Conservation (phyloP, 2,888 invertebrate genomes). For the Eustalomyia histrio region DNA sequence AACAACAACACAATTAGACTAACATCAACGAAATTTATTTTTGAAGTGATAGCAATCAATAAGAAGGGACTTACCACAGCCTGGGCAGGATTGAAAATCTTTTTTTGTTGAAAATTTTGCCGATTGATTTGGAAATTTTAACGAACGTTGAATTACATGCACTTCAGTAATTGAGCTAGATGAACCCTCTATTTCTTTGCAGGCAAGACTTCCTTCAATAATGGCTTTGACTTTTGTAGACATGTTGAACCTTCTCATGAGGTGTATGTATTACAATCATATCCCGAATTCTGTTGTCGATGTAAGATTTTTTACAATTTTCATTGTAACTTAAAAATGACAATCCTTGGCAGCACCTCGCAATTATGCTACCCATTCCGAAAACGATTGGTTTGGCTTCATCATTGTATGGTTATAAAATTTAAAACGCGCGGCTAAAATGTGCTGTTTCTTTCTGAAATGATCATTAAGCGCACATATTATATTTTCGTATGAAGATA, state of each 20-base stretch:
- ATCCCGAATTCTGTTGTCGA: too few species aligned
- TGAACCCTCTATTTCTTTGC: constrained; percentile 29
- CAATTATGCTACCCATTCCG: too few species aligned
- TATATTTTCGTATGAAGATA: neutral
- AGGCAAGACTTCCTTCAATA: constrained; percentile 9
- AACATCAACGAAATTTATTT: too few species aligned
- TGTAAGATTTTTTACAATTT: too few species aligned
- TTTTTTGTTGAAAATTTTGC: neutral
- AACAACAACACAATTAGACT: too few species aligned
- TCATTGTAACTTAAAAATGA: too few species aligned
- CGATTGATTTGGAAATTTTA: neutral
- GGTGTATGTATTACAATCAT: constrained; percentile 52
- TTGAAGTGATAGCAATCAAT: constrained; percentile 22
- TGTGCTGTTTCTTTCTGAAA: constrained; percentile 40
- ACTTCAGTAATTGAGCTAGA: neutral
- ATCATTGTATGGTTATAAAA: constrained; percentile 37
- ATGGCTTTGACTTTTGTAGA: constrained; percentile 15
- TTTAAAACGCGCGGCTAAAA: too few species aligned
- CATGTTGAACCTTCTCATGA: constrained; percentile 44
- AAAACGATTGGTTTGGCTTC: constrained; percentile 51
- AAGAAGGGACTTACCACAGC: constrained; percentile 30
- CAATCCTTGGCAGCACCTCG: too few species aligned
- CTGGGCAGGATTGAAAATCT: constrained; percentile 27
- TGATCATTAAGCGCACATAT: constrained; percentile 8
- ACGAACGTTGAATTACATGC: neutral